These are phyloP conservation scores for Sepioteuthis lessoniana DNA, from an alignment of 2,888 invertebrate species.

Conservation along the genomic window DNA sequence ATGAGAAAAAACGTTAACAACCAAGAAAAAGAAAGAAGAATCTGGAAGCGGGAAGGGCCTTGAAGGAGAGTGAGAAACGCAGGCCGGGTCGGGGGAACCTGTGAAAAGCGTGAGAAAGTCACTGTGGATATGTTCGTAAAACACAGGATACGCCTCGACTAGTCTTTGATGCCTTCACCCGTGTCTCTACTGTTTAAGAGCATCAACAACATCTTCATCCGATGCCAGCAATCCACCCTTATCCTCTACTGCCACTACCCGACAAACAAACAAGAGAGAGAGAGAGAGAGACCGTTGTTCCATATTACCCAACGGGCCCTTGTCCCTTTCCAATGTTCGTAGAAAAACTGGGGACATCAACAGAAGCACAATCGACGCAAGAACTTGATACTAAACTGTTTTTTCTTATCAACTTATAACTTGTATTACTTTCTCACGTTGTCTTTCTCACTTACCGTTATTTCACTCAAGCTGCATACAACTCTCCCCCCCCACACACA, in stretches of 20 bases:
- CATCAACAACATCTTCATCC: not conserved
- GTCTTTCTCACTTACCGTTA: too few species aligned
- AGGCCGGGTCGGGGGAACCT: not conserved
- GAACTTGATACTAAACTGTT: not conserved
- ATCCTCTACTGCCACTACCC: not conserved
- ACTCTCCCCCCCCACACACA: too few species aligned
- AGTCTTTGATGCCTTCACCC: slow-evolving; percentile 11
- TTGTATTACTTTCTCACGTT: too few species aligned
- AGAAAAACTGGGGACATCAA: not conserved
- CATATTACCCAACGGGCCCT: not conserved
- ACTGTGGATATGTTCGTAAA: slow-evolving; percentile 11
- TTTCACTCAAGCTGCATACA: too few species aligned
- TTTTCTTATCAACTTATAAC: not conserved
- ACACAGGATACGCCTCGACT: not conserved
- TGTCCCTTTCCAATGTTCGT: not conserved
- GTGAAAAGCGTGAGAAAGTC: slow-evolving; percentile 1
- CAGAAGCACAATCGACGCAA: not conserved
- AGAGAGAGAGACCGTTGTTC: not conserved
- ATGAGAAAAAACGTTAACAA: not conserved
- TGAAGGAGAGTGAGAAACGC: not conserved
- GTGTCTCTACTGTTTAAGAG: not conserved
- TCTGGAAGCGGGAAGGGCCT: not conserved
- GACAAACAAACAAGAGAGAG: not conserved
- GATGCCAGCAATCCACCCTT: not conserved
- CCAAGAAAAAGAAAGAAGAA: not conserved